Evolutionary conservation across 2,888 invertebrate genomes (phyloP).

Genomic region (Cryptosula pallasiana): DNA sequence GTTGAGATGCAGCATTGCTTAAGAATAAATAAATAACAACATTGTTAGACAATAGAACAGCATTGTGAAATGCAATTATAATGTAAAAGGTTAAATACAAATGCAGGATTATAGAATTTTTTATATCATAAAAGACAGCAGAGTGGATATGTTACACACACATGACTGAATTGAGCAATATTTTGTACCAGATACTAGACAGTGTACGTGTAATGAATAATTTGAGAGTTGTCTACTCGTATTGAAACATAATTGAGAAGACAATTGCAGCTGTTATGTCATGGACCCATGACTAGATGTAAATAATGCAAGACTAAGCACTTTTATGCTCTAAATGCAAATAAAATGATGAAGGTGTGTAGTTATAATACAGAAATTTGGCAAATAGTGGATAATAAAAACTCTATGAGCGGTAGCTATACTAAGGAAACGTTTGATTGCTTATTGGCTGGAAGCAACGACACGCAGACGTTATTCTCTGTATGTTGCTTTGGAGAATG

Average conservation of each 20-base stretch:
- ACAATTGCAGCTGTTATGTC: neutral
- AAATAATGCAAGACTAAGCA: neutral
- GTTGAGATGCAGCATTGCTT: neutral
- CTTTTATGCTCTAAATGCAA: too few relatives aligned
- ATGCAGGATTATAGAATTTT: too few relatives aligned
- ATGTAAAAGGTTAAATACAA: too few relatives aligned
- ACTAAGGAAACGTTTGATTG: neutral
- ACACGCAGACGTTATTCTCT: neutral
- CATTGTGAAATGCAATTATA: too few relatives aligned
- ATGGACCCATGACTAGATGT: neutral
- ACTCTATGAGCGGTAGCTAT: neutral
- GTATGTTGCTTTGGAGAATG: too few relatives aligned
- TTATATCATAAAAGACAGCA: too few relatives aligned
- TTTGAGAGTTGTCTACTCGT: neutral
- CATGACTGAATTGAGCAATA: neutral
- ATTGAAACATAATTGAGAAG: neutral
- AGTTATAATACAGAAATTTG: neutral
- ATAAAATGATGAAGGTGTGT: too few relatives aligned
- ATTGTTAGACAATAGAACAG: neutral
- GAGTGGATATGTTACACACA: too few relatives aligned
- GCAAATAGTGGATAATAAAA: neutral
- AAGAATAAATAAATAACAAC: neutral
- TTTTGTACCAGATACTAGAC: neutral
- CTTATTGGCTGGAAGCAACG: neutral
- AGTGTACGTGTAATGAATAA: neutral